Evolutionary conservation across 2,797 vertebrate genomes (phyloP).

Genomic region (Malurus splendens): DNA sequence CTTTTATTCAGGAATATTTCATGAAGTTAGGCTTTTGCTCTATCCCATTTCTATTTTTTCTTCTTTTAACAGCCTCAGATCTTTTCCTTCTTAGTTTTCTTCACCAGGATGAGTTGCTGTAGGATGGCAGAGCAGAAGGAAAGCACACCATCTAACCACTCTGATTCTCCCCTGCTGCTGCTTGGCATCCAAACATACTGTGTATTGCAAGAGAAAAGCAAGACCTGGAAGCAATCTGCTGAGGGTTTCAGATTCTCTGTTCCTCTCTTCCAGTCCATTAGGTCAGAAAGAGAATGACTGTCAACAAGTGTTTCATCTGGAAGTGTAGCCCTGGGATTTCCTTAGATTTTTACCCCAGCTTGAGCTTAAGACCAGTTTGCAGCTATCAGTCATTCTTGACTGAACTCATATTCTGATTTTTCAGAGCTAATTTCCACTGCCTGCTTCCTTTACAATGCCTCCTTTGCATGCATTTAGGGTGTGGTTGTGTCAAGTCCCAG

Average conservation of each 20-base stretch:
- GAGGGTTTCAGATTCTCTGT: conserved; percentile 47
- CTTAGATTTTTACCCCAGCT: not conserved
- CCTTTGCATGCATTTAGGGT: not conserved
- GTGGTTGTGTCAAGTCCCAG: not conserved
- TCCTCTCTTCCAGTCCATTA: conserved; percentile 49
- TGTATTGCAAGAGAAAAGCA: conserved; percentile 17
- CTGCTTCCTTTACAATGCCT: not conserved
- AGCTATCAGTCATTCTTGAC: not conserved
- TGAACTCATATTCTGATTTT: not conserved
- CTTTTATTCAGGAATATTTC: not conserved
- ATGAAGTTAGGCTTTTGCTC: not conserved
- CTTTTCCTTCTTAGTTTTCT: not conserved
- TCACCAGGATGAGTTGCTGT: not conserved
- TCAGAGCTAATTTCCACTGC: not conserved
- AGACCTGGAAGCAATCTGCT: conserved; percentile 51
- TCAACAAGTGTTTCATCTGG: conserved; percentile 33
- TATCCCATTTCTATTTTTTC: not conserved
- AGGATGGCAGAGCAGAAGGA: conserved; percentile 11
- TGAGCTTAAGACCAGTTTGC: not conserved
- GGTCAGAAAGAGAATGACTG: conserved; percentile 21
- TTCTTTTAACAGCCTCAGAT: not conserved
- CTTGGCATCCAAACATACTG: conserved; percentile 11
- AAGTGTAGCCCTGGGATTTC: conserved; percentile 30
- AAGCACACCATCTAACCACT: not conserved
- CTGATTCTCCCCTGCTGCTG: conserved; percentile 46